phyloP scores from a whole-genome alignment of 2,113 vertebrate genomes.

The Notothenia coriiceps region DNA sequence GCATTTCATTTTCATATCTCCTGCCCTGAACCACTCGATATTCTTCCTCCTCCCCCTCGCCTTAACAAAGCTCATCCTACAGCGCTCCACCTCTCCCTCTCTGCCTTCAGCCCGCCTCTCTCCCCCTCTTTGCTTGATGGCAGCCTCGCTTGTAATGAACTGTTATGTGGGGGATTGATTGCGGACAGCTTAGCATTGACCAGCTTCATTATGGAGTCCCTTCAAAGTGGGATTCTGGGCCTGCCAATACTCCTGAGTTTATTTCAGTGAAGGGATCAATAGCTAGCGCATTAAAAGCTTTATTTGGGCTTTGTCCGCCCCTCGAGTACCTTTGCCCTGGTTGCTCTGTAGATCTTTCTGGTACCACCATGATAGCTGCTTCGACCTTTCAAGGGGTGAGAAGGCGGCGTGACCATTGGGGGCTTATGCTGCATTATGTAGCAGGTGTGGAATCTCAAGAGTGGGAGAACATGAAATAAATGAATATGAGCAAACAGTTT shows the following conservation, averaged over 20 bases:
- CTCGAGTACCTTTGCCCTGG: slow-evolving; percentile 75
- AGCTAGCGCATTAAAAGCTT: slow-evolving; percentile 86
- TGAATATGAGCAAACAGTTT: slow-evolving; percentile 11
- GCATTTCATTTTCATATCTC: slow-evolving; percentile 75
- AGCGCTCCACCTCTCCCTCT: slow-evolving; percentile 55
- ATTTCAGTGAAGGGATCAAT: slow-evolving; percentile 85
- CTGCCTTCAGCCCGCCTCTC: slow-evolving; percentile 59
- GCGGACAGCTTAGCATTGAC: slow-evolving; percentile 87
- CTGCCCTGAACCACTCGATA: slow-evolving; percentile 58
- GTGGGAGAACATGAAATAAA: slow-evolving; percentile 11
- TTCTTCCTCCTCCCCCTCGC: slow-evolving; percentile 49
- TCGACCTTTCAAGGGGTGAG: slow-evolving; percentile 49
- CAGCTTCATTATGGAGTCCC: slow-evolving; percentile 88
- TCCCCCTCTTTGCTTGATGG: slow-evolving; percentile 70
- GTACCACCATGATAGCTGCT: slow-evolving; percentile 45
- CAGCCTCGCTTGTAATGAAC: slow-evolving; percentile 86
- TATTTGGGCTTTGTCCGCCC: slow-evolving; percentile 83
- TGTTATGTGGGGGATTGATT: slow-evolving; percentile 87
- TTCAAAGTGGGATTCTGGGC: slow-evolving; percentile 86
- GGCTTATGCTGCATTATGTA: slow-evolving; percentile 12
- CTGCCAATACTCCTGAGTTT: slow-evolving; percentile 87
- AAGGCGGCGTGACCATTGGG: slow-evolving; percentile 24
- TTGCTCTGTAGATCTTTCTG: slow-evolving; percentile 65
- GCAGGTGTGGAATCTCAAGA: slow-evolving; percentile 21
- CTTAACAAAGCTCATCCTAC: slow-evolving; percentile 66